Evolutionary conservation across 2,113 vertebrate genomes (phyloP).

Genomic region (Symphodus melops): DNA sequence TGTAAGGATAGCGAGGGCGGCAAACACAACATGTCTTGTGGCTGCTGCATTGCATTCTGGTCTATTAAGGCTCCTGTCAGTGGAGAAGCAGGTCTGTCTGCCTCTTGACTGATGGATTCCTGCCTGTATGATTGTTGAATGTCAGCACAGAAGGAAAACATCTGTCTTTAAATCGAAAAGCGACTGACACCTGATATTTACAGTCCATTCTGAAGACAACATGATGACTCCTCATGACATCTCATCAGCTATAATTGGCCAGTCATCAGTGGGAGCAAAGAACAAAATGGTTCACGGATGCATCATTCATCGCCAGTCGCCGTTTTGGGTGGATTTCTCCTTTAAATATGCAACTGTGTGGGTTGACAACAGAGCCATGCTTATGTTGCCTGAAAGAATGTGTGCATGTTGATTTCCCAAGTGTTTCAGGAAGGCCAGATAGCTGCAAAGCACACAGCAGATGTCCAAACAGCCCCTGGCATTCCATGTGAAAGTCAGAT

Average conservation of each 20-base stretch:
- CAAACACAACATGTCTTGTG: slow-evolving; percentile 26
- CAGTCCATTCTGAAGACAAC: not conserved
- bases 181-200: slow-evolving; percentile 15
- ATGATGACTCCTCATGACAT: not conserved
- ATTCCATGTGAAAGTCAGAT: slow-evolving; percentile 56
- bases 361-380: slow-evolving; percentile 1
- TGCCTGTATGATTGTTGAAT: slow-evolving; percentile 3
- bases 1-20: slow-evolving; percentile 17
- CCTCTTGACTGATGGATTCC: slow-evolving; percentile 11
- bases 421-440: slow-evolving; percentile 50
- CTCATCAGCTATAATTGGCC: slow-evolving; percentile 23
- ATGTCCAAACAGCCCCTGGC: slow-evolving; percentile 76
- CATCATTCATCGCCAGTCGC: not conserved
- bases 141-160: slow-evolving; percentile 2
- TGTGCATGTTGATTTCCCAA: slow-evolving; percentile 63
- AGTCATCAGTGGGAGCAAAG: not conserved
- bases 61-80: slow-evolving; percentile 6
- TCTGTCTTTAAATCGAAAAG: not conserved
- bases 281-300: slow-evolving; percentile 3
- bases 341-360: slow-evolving; percentile 36
- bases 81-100: slow-evolving; percentile 6
- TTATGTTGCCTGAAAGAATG: slow-evolving; percentile 49
- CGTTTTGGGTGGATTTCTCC: slow-evolving; percentile 1
- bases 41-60: slow-evolving; percentile 38
- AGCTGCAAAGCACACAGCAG: slow-evolving; percentile 60